Evolutionary conservation across 2,797 vertebrate genomes (phyloP).

Genomic region (Phaenicophaeus curvirostris): DNA sequence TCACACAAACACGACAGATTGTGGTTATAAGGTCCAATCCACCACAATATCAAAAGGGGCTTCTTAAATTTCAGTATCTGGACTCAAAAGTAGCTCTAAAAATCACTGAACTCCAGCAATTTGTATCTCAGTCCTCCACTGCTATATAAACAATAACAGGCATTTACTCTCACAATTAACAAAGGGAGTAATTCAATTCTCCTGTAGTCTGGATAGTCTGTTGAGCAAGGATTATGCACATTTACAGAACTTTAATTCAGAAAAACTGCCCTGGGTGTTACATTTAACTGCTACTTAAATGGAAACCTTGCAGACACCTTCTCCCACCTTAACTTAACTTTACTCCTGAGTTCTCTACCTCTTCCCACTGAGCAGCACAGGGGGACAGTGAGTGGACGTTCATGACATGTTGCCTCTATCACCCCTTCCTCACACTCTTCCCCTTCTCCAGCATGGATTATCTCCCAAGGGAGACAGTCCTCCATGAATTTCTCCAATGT

Average conservation of each 20-base stretch:
- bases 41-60: not conserved
- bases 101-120: fast-evolving
- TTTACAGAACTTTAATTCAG: not conserved
- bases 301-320: not conserved
- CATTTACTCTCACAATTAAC: not conserved
- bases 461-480: no score
- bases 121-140: not conserved
- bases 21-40: fast-evolving
- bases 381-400: no score
- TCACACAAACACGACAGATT: not conserved
- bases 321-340: no score
- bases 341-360: no score
- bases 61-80: not conserved
- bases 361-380: no score
- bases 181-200: not conserved
- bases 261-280: not conserved
- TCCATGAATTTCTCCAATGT: no score
- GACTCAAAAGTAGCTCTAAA: not conserved
- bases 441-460: no score
- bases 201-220: not conserved
- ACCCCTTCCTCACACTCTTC: no score
- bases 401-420: no score
- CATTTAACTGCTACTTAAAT: not conserved
- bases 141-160: not conserved
- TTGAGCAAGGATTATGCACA: not conserved